Evolutionary conservation across 2,888 invertebrate genomes (phyloP), one percentile per base, ranked within the genome.

Genomic region (Latrodectus elegans): DNA sequence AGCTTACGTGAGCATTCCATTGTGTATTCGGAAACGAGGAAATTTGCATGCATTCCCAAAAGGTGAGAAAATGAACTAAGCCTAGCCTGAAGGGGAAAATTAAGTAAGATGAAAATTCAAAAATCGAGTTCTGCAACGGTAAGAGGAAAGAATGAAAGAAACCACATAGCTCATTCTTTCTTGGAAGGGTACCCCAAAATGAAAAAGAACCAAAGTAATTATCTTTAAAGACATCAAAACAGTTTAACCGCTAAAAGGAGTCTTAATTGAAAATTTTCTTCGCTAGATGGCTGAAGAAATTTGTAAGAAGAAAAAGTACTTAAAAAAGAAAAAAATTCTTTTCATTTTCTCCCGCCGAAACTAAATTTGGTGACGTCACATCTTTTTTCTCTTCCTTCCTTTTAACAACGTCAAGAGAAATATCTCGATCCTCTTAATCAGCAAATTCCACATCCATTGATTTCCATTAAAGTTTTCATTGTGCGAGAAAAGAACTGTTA

Each of bases 171-270:
- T 82, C 82, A 82, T 75, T 82, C 82, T 49, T 51, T 49, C 17
- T 22, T 17, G 38, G 38, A 38, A 38, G n/a, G 60, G 22, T 22
- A n/a, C n/a, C 51, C 15, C 26, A 17, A 75, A 75, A 82, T 55
- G 68, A 82, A 74, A 82, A 82, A 75, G 82, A 82, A 82, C 75
- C 70, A 49, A 60, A 82, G 82, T 82, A 82, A 82, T 82, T 82
- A 82, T 82, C 82, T 82, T 78, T 82, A 82, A 82, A 82, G 82
- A 82, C 82, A 82, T 82, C 82, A 82, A 82, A 82, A 82, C 82
- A 75, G 82, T 82, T 82, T 82, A 82, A 82, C 82, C 82, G 70
- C 82, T 82, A 82, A 82, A 75, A 82, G 82, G 75, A 74, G 74
- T 75, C 82, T 75, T 82, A 82, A 82, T 82, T 82, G 82, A 82